A percentile compares a stretch with the other conserved stretches of the same genome.
Evolutionary conservation across 1,140 invertebrate genomes (phyloP).

Genomic region (fruit fly (Drosophila melanogaster)): DNA sequence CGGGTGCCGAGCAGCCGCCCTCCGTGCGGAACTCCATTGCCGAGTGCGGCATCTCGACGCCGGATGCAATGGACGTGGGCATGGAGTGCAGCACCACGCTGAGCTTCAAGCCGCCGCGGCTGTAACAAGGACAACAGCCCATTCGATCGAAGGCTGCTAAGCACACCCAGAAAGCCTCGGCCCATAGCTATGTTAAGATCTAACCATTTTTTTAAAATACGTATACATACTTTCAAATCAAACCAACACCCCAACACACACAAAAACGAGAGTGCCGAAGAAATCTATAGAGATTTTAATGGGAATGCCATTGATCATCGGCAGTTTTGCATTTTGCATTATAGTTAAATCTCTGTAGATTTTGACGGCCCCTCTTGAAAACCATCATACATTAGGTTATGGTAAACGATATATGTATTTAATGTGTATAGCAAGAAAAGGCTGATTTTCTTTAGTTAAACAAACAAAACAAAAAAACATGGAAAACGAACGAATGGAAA

Average conservation of each 20-base stretch:
- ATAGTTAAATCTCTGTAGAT: conserved; percentile 7
- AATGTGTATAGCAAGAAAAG: conserved; percentile 81
- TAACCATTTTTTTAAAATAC: conserved; percentile 36
- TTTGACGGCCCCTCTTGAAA: not conserved
- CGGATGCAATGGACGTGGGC: conserved; percentile 55
- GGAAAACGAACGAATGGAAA: conserved; percentile 29
- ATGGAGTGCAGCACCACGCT: conserved; percentile 68
- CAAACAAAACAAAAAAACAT: conserved; percentile 40
- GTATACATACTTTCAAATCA: conserved; percentile 33
- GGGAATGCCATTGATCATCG: too few species aligned
- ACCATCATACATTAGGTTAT: conserved; percentile 43
- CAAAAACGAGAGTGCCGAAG: not conserved
- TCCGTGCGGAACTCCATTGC: conserved; percentile 78
- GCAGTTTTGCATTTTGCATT: too few species aligned
- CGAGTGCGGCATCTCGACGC: conserved; percentile 58
- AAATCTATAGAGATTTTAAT: conserved; percentile 1
- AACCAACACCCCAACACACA: conserved; percentile 14
- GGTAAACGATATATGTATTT: conserved; percentile 57
- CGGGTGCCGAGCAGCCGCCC: conserved; percentile 67
- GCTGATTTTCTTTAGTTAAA: conserved; percentile 81
- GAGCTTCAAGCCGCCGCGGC: conserved; percentile 71
- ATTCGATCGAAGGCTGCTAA: conserved; percentile 13
- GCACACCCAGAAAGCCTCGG: conserved; percentile 27
- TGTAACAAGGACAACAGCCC: conserved; percentile 63
- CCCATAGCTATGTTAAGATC: conserved; percentile 23